Evolutionary conservation across 2,888 invertebrate genomes (phyloP).

Genomic region (Xanthia icteritia): DNA sequence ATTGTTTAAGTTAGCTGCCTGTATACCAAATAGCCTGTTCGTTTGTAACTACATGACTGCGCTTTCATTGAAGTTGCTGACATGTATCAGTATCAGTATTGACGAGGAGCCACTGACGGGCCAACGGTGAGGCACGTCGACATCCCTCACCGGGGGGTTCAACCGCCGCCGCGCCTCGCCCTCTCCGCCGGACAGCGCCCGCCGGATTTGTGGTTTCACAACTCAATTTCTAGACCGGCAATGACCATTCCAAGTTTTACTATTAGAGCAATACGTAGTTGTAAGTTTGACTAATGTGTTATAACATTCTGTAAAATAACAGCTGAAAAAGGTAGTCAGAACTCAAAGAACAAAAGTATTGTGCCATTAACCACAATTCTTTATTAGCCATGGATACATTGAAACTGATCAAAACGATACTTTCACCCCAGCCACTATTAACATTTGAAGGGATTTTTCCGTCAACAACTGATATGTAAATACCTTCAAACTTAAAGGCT

Average conservation of each 20-base stretch:
- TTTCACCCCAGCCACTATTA: constrained; percentile 79
- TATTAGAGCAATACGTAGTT: background rate
- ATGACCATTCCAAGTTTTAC: background rate
- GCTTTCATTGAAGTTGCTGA: background rate
- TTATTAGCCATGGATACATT: background rate
- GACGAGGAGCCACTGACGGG: constrained; percentile 22
- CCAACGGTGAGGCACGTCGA: constrained; percentile 65
- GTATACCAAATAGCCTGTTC: background rate
- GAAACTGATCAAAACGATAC: constrained; percentile 65
- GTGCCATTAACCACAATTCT: background rate
- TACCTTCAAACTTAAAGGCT: constrained; percentile 84
- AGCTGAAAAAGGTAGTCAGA: background rate
- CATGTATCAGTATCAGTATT: constrained; percentile 11
- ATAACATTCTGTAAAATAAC: background rate
- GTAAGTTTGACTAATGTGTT: background rate
- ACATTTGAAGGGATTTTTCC: constrained; percentile 82
- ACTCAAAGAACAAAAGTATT: background rate
- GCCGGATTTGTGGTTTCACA: constrained; percentile 61
- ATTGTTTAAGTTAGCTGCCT: background rate
- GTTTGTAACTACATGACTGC: background rate
- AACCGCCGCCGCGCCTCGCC: constrained; percentile 38
- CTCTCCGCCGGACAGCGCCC: constrained; percentile 45
- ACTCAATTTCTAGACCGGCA: constrained; percentile 52
- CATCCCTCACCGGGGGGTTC: constrained; percentile 75
- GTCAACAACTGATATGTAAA: constrained; percentile 90